Percentiles rank a stretch among this genome's conserved stretches.
Conservation (phyloP, 2,888 invertebrate species). For the Bombylius major region DNA sequence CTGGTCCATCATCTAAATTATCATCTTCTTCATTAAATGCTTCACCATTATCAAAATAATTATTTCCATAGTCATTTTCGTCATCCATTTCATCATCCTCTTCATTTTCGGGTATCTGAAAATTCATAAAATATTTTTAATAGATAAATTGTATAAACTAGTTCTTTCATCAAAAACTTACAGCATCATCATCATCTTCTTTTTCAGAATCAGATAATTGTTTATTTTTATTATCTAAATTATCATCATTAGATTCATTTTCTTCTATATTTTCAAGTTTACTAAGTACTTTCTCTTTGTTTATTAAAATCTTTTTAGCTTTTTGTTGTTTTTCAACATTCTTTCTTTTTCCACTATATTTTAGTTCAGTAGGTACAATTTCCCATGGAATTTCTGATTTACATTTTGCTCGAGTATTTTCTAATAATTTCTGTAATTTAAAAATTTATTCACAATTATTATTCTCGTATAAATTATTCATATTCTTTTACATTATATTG, state of each 20-base stretch:
- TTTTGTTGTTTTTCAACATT: background rate
- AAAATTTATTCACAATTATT: background rate
- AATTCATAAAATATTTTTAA: background rate
- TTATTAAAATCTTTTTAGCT: slow-evolving; percentile 6
- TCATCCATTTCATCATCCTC: slow-evolving; percentile 75
- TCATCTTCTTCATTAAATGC: slow-evolving; percentile 79
- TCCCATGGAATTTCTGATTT: slow-evolving; percentile 39
- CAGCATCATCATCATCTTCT: slow-evolving; percentile 20
- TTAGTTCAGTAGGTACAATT: slow-evolving; percentile 50
- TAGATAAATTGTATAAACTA: background rate
- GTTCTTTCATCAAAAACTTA: background rate
- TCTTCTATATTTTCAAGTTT: slow-evolving; percentile 53
- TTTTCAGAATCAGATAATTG: slow-evolving; percentile 47
- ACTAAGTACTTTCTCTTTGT: slow-evolving; percentile 21
- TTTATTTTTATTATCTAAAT: slow-evolving; percentile 46
- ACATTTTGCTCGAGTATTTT: slow-evolving; percentile 24
- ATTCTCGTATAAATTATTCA: too few species aligned
- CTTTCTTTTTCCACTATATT: slow-evolving; percentile 40
- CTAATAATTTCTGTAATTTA: slow-evolving; percentile 22
- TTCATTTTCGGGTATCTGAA: slow-evolving; percentile 18
- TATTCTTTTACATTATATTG: slow-evolving; percentile 19
- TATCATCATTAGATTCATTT: slow-evolving; percentile 43
- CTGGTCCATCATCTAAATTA: slow-evolving; percentile 70
- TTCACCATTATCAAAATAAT: slow-evolving; percentile 81
- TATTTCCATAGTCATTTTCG: slow-evolving; percentile 77